Evolutionary conservation across 2,113 vertebrate species (phyloP).

Genomic region (Dasyornis broadbenti): DNA sequence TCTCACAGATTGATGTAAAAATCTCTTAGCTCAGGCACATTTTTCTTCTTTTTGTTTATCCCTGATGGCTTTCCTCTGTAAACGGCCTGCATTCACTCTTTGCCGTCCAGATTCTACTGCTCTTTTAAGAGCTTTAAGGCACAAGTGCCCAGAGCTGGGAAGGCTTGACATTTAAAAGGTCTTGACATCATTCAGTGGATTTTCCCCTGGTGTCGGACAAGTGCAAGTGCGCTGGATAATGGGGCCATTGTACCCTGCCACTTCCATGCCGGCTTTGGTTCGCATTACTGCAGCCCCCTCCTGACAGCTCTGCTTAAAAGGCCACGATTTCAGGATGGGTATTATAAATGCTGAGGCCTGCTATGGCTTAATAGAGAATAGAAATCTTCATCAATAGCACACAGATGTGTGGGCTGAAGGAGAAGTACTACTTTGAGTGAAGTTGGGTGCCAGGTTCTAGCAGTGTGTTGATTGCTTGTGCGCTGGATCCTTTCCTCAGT

Average conservation of each 20-base stretch:
- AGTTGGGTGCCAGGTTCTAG: not conserved
- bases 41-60: not conserved
- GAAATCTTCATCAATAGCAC: not conserved
- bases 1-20: not conserved
- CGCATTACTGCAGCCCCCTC: not conserved
- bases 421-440: not conserved
- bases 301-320: constrained; percentile 10
- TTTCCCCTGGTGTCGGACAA: not conserved
- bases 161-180: constrained; percentile 69
- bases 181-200: constrained; percentile 36
- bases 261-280: constrained; percentile 12
- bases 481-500: fast-evolving
- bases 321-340: not conserved
- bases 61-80: not conserved
- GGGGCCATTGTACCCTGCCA: constrained; percentile 18
- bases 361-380: not conserved
- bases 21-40: not conserved
- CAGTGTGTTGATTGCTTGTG: fast-evolving
- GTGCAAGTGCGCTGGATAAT: constrained; percentile 27
- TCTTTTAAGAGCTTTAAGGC: constrained; percentile 30
- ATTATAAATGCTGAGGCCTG: not conserved
- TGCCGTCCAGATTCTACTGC: not conserved
- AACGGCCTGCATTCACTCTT: not conserved
- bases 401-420: not conserved
- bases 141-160: not conserved